phyloP scores from a whole-genome alignment of 2,797 vertebrate species.

The Ctenochaetus hawaiiensis region DNA sequence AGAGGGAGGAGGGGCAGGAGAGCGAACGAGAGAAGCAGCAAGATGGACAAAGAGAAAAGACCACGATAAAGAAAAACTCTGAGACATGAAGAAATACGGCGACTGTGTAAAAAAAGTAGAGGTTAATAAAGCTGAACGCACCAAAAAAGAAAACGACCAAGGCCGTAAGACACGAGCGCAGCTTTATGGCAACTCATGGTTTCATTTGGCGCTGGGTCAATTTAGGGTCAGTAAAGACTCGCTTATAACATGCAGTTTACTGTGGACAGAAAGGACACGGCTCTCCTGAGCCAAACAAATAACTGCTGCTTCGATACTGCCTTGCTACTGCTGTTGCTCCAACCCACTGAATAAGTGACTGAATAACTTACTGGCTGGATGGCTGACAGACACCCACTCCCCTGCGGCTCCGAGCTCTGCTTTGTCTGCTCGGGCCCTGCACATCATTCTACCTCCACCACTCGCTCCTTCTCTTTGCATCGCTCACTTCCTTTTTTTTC shows the following conservation, averaged over 20 bases:
- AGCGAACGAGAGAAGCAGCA: background rate
- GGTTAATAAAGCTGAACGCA: constrained; percentile 28
- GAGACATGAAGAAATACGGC: constrained; percentile 30
- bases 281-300: constrained; percentile 73
- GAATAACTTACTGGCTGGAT: constrained; percentile 76
- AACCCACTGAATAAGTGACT: constrained; percentile 75
- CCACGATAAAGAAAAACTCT: constrained; percentile 13
- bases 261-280: constrained; percentile 56
- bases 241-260: constrained; percentile 55
- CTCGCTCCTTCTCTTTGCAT: constrained; percentile 52
- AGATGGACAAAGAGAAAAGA: constrained; percentile 15
- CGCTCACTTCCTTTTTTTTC: constrained; percentile 34
- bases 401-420: constrained; percentile 67
- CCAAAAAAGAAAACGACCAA: constrained; percentile 15
- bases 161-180: background rate
- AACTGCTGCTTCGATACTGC: constrained; percentile 58
- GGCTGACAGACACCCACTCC: constrained; percentile 77
- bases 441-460: constrained; percentile 74
- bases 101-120: constrained; percentile 19
- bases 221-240: constrained; percentile 59
- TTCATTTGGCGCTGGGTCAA: constrained; percentile 25
- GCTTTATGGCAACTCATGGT: constrained; percentile 50
- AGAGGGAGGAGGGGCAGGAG: constrained; percentile 16
- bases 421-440: constrained; percentile 66
- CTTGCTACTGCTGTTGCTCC: constrained; percentile 47